Evolutionary conservation across 2,113 vertebrate species (phyloP), one percentile per base, ranked within the genome.

Genomic region (Nycticryphes semicollaris): DNA sequence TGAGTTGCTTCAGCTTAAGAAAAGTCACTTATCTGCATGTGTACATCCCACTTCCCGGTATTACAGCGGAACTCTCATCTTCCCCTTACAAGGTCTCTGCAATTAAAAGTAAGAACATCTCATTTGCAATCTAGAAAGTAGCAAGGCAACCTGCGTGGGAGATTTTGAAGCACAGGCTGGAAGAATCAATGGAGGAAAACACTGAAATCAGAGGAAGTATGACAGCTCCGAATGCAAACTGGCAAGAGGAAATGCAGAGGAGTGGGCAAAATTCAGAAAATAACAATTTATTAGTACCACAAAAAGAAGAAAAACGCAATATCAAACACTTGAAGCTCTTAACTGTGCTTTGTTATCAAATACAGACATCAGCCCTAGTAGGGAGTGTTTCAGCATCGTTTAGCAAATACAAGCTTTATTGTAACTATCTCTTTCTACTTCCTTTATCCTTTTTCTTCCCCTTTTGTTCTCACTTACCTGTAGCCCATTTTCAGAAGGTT

Each of bases 91-190:
- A 37, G 56, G 51, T 48, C 31, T 73, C 37, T 86, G 45, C 63
- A 80, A 5, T 73, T n/a, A 14, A 85, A 74, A 54, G 20, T 20
- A 33, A n/a, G 48, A 64, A 23, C 30, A 37, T 53, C 48, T n/a
- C 23, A 1, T 41, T 39, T 76, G 79, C 48, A 62, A 5, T 60
- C 50, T 63, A 47, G 69, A 87, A 94, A 64, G 81, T 8, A 90
- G 76, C 87, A 93, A 50, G 96, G 96, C 93, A 80, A 83, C 57
- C 54, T 16, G 18, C 83, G 76, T 80, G 74, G 64, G 80, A 88
- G 45, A 28, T 16, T 25, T 27, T 60, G 66, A 56, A 81, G 50
- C 56, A 53, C 23, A 53, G 68, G 24, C n/a, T 92, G 39, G 53
- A 91, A 79, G 41, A 62, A 18, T 73, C 37, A 31, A 25, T 69